Conservation (phyloP, 2,113 vertebrate genomes). For the Macrotis lagotis region DNA sequence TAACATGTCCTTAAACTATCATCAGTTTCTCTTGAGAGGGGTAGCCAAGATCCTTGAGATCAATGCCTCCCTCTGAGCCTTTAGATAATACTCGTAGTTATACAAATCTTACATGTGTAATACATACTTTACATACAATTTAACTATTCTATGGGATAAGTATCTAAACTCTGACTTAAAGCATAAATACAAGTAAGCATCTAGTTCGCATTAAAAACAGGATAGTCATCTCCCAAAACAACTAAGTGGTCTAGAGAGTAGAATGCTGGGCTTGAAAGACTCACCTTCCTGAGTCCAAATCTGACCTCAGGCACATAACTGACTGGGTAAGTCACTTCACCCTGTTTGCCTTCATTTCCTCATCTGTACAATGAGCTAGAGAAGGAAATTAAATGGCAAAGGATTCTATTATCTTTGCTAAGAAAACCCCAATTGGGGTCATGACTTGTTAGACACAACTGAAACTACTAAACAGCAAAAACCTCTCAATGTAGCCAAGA, state of each 20-base stretch:
- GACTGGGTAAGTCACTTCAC: no score
- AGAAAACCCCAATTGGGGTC: no score
- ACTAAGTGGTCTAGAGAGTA: not conserved
- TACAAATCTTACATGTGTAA: not conserved
- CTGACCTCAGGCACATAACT: no score
- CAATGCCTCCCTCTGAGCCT: not conserved
- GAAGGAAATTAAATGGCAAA: no score
- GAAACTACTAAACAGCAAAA: no score
- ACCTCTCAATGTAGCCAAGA: no score
- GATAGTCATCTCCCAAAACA: not conserved
- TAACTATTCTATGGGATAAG: not conserved
- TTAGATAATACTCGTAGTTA: not conserved
- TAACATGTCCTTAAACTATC: not conserved
- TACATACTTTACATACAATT: not conserved
- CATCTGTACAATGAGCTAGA: no score
- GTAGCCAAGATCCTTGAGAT: not conserved
- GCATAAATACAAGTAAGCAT: not conserved
- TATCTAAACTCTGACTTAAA: not conserved
- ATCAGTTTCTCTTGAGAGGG: not conserved
- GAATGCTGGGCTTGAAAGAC: no score
- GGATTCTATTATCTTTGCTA: no score
- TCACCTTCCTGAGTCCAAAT: no score
- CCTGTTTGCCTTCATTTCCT: no score
- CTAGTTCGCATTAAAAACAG: not conserved
- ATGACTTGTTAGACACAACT: no score